These are phyloP conservation scores for Glyptemys insculpta DNA, from an alignment of 2,797 vertebrate genomes.

Conservation along the genomic window DNA sequence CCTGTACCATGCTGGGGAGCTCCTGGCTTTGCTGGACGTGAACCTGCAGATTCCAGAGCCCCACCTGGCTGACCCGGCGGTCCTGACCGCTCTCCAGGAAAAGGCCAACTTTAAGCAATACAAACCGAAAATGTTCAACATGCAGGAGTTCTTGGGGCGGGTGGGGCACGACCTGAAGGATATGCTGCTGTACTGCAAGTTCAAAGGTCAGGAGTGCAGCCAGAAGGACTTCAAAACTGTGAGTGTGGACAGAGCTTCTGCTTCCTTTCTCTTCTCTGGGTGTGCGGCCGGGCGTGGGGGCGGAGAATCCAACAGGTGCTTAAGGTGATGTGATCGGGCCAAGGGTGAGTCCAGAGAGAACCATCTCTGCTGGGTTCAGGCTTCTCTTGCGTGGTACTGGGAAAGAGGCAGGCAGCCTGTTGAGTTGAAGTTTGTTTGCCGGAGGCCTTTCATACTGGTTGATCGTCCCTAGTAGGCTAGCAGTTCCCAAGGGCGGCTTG, in stretches of 20 bases:
- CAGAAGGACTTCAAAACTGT: slow-evolving; percentile 96
- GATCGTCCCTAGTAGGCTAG: background rate
- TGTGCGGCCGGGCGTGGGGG: background rate
- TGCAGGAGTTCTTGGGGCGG: slow-evolving; percentile 95
- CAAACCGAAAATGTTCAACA: slow-evolving; percentile 94
- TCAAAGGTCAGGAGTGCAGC: slow-evolving; percentile 94
- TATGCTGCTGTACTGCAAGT: slow-evolving; percentile 99
- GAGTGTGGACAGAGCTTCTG: slow-evolving; percentile 80
- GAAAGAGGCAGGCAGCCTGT: slow-evolving; percentile 28
- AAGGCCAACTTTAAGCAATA: slow-evolving; percentile 95
- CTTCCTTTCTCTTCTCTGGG: slow-evolving; percentile 20
- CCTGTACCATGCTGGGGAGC: slow-evolving; percentile 96
- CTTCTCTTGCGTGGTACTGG: background rate
- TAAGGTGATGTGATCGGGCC: background rate
- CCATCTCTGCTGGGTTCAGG: background rate
- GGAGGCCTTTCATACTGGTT: background rate
- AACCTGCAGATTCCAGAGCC: slow-evolving; percentile 93
- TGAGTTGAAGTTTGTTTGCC: slow-evolving; percentile 35
- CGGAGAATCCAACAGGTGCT: background rate
- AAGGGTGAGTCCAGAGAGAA: accelerated
- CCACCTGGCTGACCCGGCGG: slow-evolving; percentile 91
- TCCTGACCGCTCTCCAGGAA: slow-evolving; percentile 90
- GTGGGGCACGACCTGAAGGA: slow-evolving; percentile 96
- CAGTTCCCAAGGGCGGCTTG: background rate
- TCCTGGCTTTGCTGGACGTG: slow-evolving; percentile 94